Conservation (phyloP, 2,797 vertebrate species). For the Acrocephalus scirpaceus region DNA sequence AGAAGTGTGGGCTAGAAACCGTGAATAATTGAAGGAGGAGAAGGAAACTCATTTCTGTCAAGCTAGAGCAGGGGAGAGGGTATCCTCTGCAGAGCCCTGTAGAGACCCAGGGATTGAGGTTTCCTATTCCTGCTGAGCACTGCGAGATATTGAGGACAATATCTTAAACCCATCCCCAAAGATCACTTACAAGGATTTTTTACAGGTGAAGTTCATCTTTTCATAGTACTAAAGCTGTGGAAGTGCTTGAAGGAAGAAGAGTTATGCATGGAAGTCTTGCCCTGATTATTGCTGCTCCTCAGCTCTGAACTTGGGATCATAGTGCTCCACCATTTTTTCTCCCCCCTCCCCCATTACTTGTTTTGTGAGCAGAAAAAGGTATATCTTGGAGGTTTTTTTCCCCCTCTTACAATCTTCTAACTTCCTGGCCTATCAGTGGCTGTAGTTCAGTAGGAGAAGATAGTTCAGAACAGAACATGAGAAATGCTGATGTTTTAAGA, state of each 20-base stretch:
- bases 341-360: accelerated
- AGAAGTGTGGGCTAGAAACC: neutral
- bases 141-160: accelerated
- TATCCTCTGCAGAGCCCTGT: neutral
- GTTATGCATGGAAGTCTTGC: neutral
- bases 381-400: neutral
- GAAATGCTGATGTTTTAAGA: neutral
- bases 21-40: neutral
- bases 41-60: neutral
- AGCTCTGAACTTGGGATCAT: neutral
- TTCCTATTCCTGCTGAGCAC: neutral
- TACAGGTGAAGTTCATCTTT: neutral
- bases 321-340: neutral
- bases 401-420: neutral
- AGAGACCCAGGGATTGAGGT: neutral
- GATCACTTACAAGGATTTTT: neutral
- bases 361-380: neutral
- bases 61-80: neutral
- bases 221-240: neutral
- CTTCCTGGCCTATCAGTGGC: neutral
- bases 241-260: neutral
- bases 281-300: neutral
- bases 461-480: neutral
- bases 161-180: neutral
- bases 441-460: neutral